Evolutionary conservation across 2,888 invertebrate genomes (phyloP).

Genomic region (Amitus sp.): DNA sequence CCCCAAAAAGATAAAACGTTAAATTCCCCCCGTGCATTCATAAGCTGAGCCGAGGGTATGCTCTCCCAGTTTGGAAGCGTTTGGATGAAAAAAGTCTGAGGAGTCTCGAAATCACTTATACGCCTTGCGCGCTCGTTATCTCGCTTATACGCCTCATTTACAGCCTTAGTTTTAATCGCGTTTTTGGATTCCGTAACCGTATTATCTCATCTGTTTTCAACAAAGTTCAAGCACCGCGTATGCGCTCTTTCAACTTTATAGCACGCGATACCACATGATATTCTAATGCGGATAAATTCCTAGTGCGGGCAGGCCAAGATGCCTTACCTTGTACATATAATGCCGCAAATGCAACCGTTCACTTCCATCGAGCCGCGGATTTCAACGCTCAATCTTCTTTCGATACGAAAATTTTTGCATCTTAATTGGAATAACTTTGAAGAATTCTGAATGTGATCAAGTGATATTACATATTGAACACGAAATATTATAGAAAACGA

Average conservation of each 20-base stretch:
- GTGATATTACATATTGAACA: too few relatives aligned
- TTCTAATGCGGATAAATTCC: constrained; percentile 35
- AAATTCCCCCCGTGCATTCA: too few relatives aligned
- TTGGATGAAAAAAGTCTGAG: neutral
- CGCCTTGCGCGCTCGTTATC: neutral
- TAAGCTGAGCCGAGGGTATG: too few relatives aligned
- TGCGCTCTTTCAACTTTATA: constrained; percentile 31
- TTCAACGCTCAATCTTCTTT: too few relatives aligned
- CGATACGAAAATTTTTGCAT: too few relatives aligned
- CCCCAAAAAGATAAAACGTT: too few relatives aligned
- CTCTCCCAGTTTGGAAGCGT: too few relatives aligned
- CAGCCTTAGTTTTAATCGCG: constrained; percentile 16
- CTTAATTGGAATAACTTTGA: too few relatives aligned
- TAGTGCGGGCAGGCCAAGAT: constrained; percentile 22
- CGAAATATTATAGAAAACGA: too few relatives aligned
- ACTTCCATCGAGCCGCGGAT: too few relatives aligned
- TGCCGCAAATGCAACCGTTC: constrained; percentile 26
- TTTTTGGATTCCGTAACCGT: constrained; percentile 22
- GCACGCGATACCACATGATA: constrained; percentile 41
- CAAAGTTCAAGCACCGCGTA: constrained; percentile 30
- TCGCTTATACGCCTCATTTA: neutral
- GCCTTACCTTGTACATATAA: constrained; percentile 30
- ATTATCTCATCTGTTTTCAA: constrained; percentile 29
- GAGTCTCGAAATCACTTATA: neutral
- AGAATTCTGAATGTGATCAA: too few relatives aligned